Evolutionary conservation across 2,797 vertebrate genomes (phyloP).

Genomic region (Furcifer pardalis): DNA sequence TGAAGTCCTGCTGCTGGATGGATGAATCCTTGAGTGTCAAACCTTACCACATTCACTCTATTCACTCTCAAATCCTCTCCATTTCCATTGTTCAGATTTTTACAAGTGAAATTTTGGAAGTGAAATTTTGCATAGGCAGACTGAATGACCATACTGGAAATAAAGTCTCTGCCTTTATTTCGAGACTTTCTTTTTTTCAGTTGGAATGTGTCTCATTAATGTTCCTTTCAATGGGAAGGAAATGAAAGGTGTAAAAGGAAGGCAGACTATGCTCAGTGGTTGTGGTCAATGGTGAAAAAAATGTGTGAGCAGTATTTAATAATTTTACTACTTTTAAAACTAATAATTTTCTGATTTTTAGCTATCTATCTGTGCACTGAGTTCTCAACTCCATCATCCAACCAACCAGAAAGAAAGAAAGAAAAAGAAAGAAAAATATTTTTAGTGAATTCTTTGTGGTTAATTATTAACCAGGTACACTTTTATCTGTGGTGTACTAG

Average conservation of each 20-base stretch:
- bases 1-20: background rate
- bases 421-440: no score
- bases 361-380: slow-evolving; percentile 9
- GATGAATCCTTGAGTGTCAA: background rate
- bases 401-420: slow-evolving; percentile 15
- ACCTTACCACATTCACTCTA: background rate
- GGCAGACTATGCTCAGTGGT: background rate
- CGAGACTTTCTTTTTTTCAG: background rate
- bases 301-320: rapidly evolving
- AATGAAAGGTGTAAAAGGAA: background rate
- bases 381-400: background rate
- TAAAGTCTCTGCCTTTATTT: background rate
- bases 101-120: no score
- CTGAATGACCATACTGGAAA: no score
- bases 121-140: background rate
- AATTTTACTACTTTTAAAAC: rapidly evolving
- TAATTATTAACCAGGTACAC: slow-evolving; percentile 53
- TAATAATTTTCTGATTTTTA: background rate
- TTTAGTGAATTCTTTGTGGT: slow-evolving; percentile 33
- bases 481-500: slow-evolving; percentile 17
- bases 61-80: background rate
- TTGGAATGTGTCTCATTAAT: background rate
- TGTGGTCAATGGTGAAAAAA: background rate
- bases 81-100: background rate
- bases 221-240: background rate